These are phyloP conservation scores for Tetrax tetrax DNA, from an alignment of 2,113 vertebrate species.

Conservation along the genomic window DNA sequence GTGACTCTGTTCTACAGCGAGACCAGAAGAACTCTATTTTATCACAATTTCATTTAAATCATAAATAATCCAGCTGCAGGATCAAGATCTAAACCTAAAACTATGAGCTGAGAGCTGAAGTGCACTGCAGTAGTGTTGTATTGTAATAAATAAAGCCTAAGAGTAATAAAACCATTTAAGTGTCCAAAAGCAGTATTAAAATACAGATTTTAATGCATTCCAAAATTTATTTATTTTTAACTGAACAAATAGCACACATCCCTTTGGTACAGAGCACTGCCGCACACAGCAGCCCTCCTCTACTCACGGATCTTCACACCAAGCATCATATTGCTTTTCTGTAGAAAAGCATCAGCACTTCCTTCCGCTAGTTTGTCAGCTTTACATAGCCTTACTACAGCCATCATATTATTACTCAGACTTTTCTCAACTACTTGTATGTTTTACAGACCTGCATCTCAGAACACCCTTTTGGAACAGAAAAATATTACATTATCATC, in stretches of 20 bases:
- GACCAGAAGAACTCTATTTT: neutral
- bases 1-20: neutral
- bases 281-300: neutral
- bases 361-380: neutral
- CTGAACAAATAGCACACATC: neutral
- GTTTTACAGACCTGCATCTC: neutral
- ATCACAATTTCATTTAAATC: neutral
- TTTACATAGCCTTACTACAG: neutral
- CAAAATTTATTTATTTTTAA: neutral
- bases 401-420: neutral
- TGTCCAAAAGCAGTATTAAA: neutral
- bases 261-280: neutral
- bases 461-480: neutral
- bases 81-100: neutral
- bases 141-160: neutral
- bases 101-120: neutral
- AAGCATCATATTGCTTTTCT: rapidly evolving
- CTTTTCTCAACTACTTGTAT: neutral
- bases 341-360: neutral
- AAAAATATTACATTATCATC: neutral
- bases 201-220: neutral
- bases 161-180: neutral
- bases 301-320: neutral
- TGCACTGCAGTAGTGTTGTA: neutral
- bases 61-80: neutral